Evolutionary conservation across 2,888 invertebrate genomes (phyloP), one percentile per base, ranked within the genome.

Genomic region (Spilosoma lubricipeda): DNA sequence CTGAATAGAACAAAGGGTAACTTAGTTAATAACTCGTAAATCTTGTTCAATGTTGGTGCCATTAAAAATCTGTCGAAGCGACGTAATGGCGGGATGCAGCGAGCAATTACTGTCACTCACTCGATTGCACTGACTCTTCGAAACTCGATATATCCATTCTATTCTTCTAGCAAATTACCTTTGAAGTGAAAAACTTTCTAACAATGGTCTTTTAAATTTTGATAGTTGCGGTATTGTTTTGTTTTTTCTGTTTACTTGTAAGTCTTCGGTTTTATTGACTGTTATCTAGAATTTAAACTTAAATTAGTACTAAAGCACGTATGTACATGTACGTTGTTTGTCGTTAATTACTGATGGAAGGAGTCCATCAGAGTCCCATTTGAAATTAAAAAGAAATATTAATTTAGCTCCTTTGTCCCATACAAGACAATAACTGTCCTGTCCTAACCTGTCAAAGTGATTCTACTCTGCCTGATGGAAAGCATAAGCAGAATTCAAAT

Each of bases 71-170:
- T 85, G 88, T 86, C 85, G 77, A 76, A 81, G 82, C 80, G 75
- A 77, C 80, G 81, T 84, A 81, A 82, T 82, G 80, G 83, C 77
- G 80, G 80, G 82, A 81, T 80, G 84, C 87, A 87, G 79, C 80
- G 72, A 85, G 88, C 70, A 70, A 92, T 92, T 91, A 91, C 89
- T 91, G 91, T 91, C 91, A 85, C 89, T 91, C 89, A 89, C 79
- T 77, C 76, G 65, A 79, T 56, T 79, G 77, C 75, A 82, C 78
- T 68, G 72, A 73, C 80, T 81, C 75, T 77, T 77, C 78, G 72
- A 78, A 81, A 84, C 79, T 83, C 78, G 80, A 83, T 82, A 80
- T 84, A 81, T 83, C 81, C 80, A 81, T 82, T 81, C 80, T 81
- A 80, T 82, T 81, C 81, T 66, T 73, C 74, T 70, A 63, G 70